These are phyloP conservation scores for Trypoxylus dichotomus DNA, from an alignment of 1,140 invertebrate species.

Conservation along the genomic window DNA sequence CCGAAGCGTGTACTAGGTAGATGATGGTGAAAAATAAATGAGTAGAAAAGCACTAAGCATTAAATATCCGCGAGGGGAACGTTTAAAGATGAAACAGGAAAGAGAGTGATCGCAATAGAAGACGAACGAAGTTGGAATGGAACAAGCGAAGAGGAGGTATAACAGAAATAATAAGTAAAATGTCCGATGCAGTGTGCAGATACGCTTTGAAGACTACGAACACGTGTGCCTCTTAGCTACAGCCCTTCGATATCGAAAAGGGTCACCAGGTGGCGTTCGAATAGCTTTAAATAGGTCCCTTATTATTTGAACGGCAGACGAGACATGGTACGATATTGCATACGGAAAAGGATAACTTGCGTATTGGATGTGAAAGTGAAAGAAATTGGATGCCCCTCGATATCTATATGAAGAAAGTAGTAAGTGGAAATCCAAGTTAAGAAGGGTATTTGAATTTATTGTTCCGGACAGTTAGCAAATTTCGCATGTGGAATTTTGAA, in stretches of 20 bases:
- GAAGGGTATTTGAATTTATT: too few relatives aligned
- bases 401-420: not conserved
- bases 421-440: too few relatives aligned
- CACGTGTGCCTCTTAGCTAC: not conserved
- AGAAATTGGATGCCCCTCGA: not conserved
- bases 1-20: not conserved
- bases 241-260: not conserved
- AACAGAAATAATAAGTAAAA: not conserved
- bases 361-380: not conserved
- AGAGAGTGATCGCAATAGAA: not conserved
- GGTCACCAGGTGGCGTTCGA: constrained; percentile 28
- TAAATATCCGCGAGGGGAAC: not conserved
- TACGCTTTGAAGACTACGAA: not conserved
- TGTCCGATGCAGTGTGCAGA: not conserved
- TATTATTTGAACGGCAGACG: constrained; percentile 29
- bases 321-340: not conserved
- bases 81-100: not conserved
- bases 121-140: too few relatives aligned
- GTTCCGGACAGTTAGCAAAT: too few relatives aligned
- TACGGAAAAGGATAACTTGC: not conserved
- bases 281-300: constrained; percentile 12
- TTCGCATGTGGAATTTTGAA: too few relatives aligned
- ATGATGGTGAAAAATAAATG: not conserved
- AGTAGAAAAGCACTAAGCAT: not conserved
- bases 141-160: not conserved